Percentiles rank a stretch among this genome's conserved stretches.
phyloP scores from a whole-genome alignment of 2,888 invertebrate genomes.

The Teinopalpus imperialis region DNA sequence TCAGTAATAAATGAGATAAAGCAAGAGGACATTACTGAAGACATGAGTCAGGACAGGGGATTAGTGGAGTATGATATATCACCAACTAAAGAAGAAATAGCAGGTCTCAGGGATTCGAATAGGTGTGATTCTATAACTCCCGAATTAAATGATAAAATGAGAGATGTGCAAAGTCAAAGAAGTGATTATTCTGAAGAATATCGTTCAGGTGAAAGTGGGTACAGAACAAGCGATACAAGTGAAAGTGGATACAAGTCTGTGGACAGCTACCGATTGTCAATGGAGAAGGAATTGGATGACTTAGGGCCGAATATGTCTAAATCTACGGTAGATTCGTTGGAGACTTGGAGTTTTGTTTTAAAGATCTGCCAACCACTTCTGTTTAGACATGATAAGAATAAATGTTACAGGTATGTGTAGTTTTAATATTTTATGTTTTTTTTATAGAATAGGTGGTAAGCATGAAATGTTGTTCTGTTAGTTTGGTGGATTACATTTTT shows the following conservation, averaged over 20 bases:
- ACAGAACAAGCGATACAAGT: constrained; percentile 46
- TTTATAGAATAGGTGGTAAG: too few species aligned
- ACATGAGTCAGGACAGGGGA: constrained; percentile 60
- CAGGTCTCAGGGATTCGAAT: constrained; percentile 30
- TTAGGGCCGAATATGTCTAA: constrained; percentile 53
- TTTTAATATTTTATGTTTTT: too few species aligned
- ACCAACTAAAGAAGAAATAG: constrained; percentile 45
- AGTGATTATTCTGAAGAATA: constrained; percentile 55
- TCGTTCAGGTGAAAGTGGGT: constrained; percentile 50
- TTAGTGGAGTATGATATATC: constrained; percentile 72
- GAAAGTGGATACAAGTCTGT: constrained; percentile 49
- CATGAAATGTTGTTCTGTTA: too few species aligned
- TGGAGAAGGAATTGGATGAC: constrained; percentile 53
- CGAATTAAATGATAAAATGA: constrained; percentile 56
- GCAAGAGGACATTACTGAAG: constrained; percentile 61
- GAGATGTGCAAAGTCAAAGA: constrained; percentile 41
- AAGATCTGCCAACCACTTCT: constrained; percentile 73
- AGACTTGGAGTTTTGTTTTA: constrained; percentile 71
- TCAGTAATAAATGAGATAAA: constrained; percentile 74
- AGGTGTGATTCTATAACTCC: constrained; percentile 57
- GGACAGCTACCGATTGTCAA: constrained; percentile 43
- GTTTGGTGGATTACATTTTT: too few species aligned
- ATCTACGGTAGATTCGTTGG: constrained; percentile 60
- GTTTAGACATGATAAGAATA: constrained; percentile 70
- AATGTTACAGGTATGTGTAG: constrained; percentile 72